Base-by-base conservation (phyloP, 92 coral and sea anemone genomes). In the Zoanthus gigantus region DNA sequence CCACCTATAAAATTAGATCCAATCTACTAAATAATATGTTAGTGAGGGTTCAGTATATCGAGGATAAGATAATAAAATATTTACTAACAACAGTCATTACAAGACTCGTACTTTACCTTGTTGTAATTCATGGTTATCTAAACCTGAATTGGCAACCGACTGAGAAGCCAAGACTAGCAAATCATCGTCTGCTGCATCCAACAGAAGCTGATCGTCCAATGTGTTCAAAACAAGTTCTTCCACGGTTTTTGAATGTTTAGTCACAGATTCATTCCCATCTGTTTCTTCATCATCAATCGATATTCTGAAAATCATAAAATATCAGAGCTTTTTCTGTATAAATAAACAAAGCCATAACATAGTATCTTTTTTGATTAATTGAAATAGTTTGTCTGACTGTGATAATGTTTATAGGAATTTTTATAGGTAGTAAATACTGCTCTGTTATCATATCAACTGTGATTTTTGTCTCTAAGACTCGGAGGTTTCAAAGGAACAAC, bases 111-210 rank as follows among this genome's bases (percentile, higher is more conserved):
- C 3, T 3, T 10, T 81, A 81, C 85, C 85, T 81, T 79, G 72
- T 18, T 63, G 73, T 71, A 63, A 57, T 0, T 78, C 47, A 54
- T 7, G 71, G 68, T 58, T 68, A 0, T 23, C 52, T 4, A 60
- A 45, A 18, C 14, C 15, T 66, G 60, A 9, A 17, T 66, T 5
- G 7, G 28, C 8, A 46, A 8, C 45, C 42, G 61, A 65, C 28
- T 81, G 58, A n/a, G 85, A 65, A 30, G 85, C 85, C 60, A 42
- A 44, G 11, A 81, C 63, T 48, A 81, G 48, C 75, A 81, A 47
- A 60, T 81, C 61, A 48, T 66, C 85, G 60, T 81, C 84, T 18
- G 34, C 37, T 0, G 73, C 57, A 44, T 61, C 74, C 45, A 66
- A 23, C 74, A 65, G 48, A 32, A 81, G 61, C 23, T 81, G 85